phyloP scores from a whole-genome alignment of 2,888 invertebrate genomes.

The Drosophila cognata region DNA sequence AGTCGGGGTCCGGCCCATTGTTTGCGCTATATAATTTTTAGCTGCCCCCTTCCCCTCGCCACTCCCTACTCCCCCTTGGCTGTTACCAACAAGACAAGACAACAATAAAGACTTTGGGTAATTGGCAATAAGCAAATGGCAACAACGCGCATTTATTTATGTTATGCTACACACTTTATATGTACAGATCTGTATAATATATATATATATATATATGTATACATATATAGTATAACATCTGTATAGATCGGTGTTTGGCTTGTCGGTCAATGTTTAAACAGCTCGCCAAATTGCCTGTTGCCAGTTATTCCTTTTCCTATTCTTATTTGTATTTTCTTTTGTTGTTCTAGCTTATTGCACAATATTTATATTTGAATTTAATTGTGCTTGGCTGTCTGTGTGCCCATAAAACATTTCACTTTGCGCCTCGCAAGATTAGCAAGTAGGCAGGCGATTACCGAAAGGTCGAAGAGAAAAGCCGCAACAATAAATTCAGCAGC shows the following conservation, averaged over 20 bases:
- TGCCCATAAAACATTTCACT: slow-evolving; percentile 28
- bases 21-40: slow-evolving; percentile 70
- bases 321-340: slow-evolving; percentile 26
- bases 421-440: slow-evolving; percentile 3
- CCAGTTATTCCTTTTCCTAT: slow-evolving; percentile 22
- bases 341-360: slow-evolving; percentile 58
- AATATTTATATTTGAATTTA: slow-evolving; percentile 73
- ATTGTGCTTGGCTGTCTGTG: slow-evolving; percentile 43
- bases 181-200: slow-evolving; percentile 2
- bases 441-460: slow-evolving; percentile 4
- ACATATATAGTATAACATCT: not conserved
- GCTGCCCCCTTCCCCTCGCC: slow-evolving; percentile 30
- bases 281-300: slow-evolving; percentile 58
- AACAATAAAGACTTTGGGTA: slow-evolving; percentile 76
- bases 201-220: not conserved
- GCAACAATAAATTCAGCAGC: slow-evolving; percentile 4
- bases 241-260: slow-evolving; percentile 14
- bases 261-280: slow-evolving; percentile 67
- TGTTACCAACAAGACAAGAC: slow-evolving; percentile 59
- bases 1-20: slow-evolving; percentile 60
- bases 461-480: slow-evolving; percentile 1
- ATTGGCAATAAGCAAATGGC: slow-evolving; percentile 81
- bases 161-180: slow-evolving; percentile 52
- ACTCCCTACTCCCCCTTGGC: not conserved
- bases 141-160: slow-evolving; percentile 74